Evolutionary conservation across 2,113 vertebrate genomes (phyloP).

Genomic region (Bostrychus sinensis): DNA sequence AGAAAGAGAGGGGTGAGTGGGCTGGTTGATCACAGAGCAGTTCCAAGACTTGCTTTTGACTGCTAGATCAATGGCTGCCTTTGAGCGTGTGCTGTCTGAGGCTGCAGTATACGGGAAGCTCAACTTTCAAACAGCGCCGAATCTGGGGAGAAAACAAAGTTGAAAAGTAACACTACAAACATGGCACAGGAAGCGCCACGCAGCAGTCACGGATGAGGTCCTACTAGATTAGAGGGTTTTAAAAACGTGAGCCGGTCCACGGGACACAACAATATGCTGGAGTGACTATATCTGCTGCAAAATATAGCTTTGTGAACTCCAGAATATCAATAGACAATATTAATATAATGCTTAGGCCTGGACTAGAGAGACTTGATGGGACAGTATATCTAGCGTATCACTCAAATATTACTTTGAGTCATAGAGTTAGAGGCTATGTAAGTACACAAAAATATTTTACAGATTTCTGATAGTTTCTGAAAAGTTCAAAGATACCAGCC

Average conservation of each 20-base stretch:
- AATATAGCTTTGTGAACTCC: background rate
- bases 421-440: too few relatives aligned
- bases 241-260: constrained; percentile 38
- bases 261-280: constrained; percentile 14
- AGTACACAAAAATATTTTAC: too few relatives aligned
- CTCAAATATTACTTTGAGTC: too few relatives aligned
- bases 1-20: constrained; percentile 67
- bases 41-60: constrained; percentile 81
- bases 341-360: background rate
- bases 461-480: background rate
- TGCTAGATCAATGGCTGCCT: constrained; percentile 83
- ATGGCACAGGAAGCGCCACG: constrained; percentile 60
- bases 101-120: constrained; percentile 78
- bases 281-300: constrained; percentile 4
- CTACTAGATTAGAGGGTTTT: constrained; percentile 64
- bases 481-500: background rate
- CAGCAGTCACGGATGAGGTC: constrained; percentile 62
- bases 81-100: constrained; percentile 80
- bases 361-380: too few relatives aligned
- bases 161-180: constrained; percentile 81
- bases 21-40: constrained; percentile 81
- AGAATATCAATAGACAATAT: constrained; percentile 3
- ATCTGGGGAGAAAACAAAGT: constrained; percentile 82
- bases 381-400: too few relatives aligned
- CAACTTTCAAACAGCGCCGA: constrained; percentile 78